Base-by-base conservation (phyloP, 2,888 invertebrate species). In the Meteorus cinctellus region DNA sequence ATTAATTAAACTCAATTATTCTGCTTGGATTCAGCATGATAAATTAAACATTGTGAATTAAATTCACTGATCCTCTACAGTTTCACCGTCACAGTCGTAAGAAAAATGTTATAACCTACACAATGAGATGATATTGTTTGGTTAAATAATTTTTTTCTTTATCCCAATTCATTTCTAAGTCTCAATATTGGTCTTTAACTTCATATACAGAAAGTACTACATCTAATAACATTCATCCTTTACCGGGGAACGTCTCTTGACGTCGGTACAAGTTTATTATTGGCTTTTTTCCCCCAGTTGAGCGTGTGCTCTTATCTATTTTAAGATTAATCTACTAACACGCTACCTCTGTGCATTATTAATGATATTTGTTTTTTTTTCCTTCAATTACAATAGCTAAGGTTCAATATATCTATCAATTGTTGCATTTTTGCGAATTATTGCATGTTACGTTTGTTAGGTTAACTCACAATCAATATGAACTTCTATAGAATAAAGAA, bases 231-330 rank as follows among this genome's bases (percentile, higher is more conserved):
- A 19, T 55, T 24, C 24, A 55, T 55, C 55, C 55, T 55, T 55
- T 8, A 55, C 55, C 55, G 8, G 55, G 55, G 19, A 55, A 1
- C 55, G n/a, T 55, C 55, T 55, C 19, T 19, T 62, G 41, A 63
- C 41, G 51, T 24, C 29, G 31, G 48, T 14, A 48, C 75, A 74
- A 55, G 77, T 80, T 80, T 80, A 80, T 81, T 80, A 80, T 79
- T 80, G 79, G 81, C 76, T 74, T 63, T 69, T 66, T 45, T 74
- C 71, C 79, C 65, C 69, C 27, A 77, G 74, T 65, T 70, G 10
- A 55, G 55, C 63, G 68, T 24, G 72, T 62, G 69, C 76, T 62
- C 60, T 45, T 36, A 72, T 77, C 80, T 81, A 81, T 81, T 80
- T 78, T 67, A 14, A 74, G 75, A 14, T 27, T 29, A 59, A 74